These are phyloP conservation scores for Agrochola lychnidis DNA, from an alignment of 2,888 invertebrate species.

Conservation along the genomic window DNA sequence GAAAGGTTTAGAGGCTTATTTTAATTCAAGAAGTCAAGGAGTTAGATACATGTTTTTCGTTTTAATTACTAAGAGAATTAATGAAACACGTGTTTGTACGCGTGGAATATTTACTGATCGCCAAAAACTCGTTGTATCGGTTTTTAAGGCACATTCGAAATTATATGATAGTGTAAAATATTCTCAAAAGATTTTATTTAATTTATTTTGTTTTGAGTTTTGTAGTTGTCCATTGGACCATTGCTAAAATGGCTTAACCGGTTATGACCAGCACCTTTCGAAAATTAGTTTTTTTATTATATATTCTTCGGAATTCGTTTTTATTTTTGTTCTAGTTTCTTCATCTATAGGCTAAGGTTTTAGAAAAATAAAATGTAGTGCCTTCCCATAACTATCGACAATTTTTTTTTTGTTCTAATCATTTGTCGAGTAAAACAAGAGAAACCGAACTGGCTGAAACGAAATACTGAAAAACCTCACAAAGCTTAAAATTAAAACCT, in stretches of 20 bases:
- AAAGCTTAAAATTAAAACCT: not conserved
- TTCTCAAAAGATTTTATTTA: not conserved
- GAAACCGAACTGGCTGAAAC: not conserved
- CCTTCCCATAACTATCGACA: not conserved
- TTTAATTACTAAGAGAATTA: not conserved
- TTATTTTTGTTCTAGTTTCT: not conserved
- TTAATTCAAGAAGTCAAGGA: not conserved
- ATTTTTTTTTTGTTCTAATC: not conserved
- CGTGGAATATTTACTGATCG: not conserved
- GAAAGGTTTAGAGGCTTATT: not conserved
- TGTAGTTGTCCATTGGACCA: slow-evolving; percentile 8
- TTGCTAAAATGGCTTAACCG: slow-evolving; percentile 16
- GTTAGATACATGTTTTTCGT: not conserved
- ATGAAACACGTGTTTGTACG: not conserved
- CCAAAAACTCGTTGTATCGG: slow-evolving; percentile 13
- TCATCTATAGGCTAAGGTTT: not conserved
- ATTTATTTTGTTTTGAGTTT: slow-evolving; percentile 16
- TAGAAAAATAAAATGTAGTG: not conserved
- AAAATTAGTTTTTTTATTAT: not conserved
- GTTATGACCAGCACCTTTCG: slow-evolving; percentile 31
- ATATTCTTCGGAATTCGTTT: not conserved
- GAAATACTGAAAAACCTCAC: not conserved
- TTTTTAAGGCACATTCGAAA: slow-evolving; percentile 8
- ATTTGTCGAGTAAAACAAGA: not conserved
- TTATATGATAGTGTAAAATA: not conserved